These are phyloP conservation scores for Catocala fraxini DNA, from an alignment of 2,888 invertebrate genomes.

Conservation along the genomic window DNA sequence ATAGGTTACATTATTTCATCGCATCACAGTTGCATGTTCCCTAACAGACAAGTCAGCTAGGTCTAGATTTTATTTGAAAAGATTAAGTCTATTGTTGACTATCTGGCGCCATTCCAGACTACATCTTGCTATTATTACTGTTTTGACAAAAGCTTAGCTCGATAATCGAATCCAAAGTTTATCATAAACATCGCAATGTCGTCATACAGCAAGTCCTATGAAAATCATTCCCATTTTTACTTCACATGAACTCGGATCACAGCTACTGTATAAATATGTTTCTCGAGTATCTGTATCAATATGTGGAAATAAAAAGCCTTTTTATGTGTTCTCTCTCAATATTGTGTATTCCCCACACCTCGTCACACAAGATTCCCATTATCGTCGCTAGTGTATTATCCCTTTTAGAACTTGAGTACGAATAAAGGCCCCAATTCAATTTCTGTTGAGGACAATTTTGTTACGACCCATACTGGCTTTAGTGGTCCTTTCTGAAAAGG, in stretches of 20 bases:
- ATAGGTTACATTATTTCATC: too few relatives aligned
- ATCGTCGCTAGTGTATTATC: slow-evolving; percentile 36
- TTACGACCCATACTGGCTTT: slow-evolving; percentile 6
- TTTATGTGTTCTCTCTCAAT: slow-evolving; percentile 18
- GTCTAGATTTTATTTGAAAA: too few relatives aligned
- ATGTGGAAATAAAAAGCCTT: slow-evolving; percentile 23
- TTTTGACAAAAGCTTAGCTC: too few relatives aligned
- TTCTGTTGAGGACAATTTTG: slow-evolving; percentile 22
- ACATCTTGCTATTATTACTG: too few relatives aligned
- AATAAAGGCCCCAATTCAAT: slow-evolving; percentile 33
- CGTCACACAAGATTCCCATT: slow-evolving; percentile 36
- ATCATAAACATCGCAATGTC: neutral
- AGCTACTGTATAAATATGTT: slow-evolving; percentile 2
- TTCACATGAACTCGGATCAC: neutral
- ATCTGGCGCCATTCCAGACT: too few relatives aligned
- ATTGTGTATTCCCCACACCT: slow-evolving; percentile 32
- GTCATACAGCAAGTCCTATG: neutral
- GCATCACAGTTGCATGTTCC: too few relatives aligned
- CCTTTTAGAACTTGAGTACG: slow-evolving; percentile 24
- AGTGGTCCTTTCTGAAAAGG: neutral
- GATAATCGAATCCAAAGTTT: too few relatives aligned
- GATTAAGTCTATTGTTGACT: too few relatives aligned
- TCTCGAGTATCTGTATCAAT: slow-evolving; percentile 3
- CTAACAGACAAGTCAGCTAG: too few relatives aligned
- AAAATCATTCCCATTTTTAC: slow-evolving; percentile 6